phyloP scores from a whole-genome alignment of 2,797 vertebrate genomes.

The Sebastes minor region DNA sequence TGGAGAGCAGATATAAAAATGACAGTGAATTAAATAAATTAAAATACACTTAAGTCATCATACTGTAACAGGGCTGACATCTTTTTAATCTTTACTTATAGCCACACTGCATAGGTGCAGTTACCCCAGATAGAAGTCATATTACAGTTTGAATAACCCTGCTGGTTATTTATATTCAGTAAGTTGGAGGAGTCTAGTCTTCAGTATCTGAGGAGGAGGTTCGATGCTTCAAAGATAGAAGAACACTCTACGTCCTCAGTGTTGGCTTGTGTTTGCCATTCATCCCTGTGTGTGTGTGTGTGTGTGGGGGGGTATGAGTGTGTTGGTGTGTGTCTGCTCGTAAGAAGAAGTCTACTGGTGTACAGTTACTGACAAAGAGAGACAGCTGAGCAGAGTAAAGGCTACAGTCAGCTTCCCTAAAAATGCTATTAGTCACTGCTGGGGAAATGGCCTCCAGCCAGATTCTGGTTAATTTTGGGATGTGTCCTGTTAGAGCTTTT shows the following conservation, averaged over 20 bases:
- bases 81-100: background rate
- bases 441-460: background rate
- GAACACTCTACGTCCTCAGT: background rate
- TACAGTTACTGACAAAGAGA: constrained; percentile 46
- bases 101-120: background rate
- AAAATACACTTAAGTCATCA: background rate
- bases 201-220: background rate
- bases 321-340: background rate
- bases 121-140: background rate
- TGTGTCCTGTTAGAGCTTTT: background rate
- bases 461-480: background rate
- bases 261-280: background rate
- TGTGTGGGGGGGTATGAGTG: too few species aligned
- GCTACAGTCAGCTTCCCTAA: constrained; percentile 5
- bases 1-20: background rate
- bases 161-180: background rate
- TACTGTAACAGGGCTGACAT: fast-evolving
- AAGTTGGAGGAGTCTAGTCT: background rate
- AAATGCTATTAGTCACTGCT: background rate
- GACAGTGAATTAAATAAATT: fast-evolving
- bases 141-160: background rate
- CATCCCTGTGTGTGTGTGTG: background rate
- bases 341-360: constrained; percentile 16
- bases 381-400: constrained; percentile 54
- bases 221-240: background rate